These are phyloP conservation scores for Linnaemya tessellans DNA, from an alignment of 2,888 invertebrate species.

Conservation along the genomic window DNA sequence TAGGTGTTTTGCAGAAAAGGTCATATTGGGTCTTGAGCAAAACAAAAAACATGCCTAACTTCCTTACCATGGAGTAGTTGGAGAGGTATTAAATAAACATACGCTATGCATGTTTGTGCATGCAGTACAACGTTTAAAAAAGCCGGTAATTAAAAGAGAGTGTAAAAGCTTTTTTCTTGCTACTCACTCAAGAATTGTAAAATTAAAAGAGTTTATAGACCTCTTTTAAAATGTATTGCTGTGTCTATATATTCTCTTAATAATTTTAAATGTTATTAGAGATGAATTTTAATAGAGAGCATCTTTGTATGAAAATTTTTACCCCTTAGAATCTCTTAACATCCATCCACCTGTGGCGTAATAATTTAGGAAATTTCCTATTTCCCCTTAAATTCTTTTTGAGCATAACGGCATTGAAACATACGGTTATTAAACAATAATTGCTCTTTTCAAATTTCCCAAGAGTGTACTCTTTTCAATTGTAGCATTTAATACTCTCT, in stretches of 20 bases:
- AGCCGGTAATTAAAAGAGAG: constrained; percentile 17
- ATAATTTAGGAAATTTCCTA: constrained; percentile 15
- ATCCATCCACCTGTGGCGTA: constrained; percentile 49
- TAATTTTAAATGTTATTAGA: neutral
- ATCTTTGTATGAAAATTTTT: neutral
- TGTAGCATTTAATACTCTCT: neutral
- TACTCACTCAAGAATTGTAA: neutral
- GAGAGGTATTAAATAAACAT: neutral
- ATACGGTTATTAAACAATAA: no score
- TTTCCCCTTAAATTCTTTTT: neutral
- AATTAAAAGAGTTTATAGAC: neutral
- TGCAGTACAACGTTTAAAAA: constrained; percentile 2
- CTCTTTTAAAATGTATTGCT: neutral
- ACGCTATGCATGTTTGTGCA: neutral
- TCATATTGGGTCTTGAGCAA: neutral
- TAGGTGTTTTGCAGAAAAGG: constrained; percentile 15
- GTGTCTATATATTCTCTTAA: neutral
- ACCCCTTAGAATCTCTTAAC: neutral
- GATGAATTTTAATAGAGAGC: no score
- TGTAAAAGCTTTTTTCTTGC: neutral
- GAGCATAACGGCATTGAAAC: constrained; percentile 6
- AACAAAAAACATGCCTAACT: neutral
- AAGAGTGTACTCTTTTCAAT: neutral
- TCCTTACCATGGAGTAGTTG: neutral
- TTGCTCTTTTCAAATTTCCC: neutral